phyloP scores from a whole-genome alignment of 2,797 vertebrate genomes.

The Numenius phaeopus region DNA sequence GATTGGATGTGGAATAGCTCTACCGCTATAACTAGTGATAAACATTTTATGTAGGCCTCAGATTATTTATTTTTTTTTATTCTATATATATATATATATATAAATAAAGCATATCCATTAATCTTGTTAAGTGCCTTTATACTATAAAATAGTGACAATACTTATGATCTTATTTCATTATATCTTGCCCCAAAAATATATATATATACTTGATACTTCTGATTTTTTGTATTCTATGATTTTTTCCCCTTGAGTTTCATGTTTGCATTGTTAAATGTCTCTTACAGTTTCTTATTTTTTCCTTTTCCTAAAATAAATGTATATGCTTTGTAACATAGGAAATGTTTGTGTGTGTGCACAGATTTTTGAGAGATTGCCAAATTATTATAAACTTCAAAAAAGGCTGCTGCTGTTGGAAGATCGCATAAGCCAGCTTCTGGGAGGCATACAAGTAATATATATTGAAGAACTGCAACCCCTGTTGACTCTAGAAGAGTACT shows the following conservation, averaged over 20 bases:
- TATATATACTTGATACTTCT: neutral
- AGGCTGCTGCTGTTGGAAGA: conserved; percentile 88
- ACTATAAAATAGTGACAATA: neutral
- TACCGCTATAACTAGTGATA: neutral
- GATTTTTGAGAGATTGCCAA: conserved; percentile 90
- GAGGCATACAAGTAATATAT: conserved; percentile 89
- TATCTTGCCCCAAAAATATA: neutral
- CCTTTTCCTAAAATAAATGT: neutral
- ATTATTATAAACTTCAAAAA: conserved; percentile 87
- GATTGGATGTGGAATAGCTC: neutral
- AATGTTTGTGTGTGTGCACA: conserved; percentile 55
- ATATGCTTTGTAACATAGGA: neutral
- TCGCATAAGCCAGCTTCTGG: conserved; percentile 89
- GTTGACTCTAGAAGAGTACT: conserved; percentile 89
- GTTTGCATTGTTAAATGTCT: neutral
- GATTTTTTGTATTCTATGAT: neutral
- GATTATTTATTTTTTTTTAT: neutral
- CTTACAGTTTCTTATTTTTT: neutral
- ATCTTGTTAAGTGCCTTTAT: neutral
- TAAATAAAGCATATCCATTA: neutral
- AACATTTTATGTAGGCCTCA: neutral
- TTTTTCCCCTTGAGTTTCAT: neutral
- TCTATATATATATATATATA: neutral
- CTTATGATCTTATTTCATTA: fast-evolving
- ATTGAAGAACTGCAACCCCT: conserved; percentile 87